phyloP scores from a whole-genome alignment of 1,140 invertebrate genomes.

The Choristoneura fumiferana region DNA sequence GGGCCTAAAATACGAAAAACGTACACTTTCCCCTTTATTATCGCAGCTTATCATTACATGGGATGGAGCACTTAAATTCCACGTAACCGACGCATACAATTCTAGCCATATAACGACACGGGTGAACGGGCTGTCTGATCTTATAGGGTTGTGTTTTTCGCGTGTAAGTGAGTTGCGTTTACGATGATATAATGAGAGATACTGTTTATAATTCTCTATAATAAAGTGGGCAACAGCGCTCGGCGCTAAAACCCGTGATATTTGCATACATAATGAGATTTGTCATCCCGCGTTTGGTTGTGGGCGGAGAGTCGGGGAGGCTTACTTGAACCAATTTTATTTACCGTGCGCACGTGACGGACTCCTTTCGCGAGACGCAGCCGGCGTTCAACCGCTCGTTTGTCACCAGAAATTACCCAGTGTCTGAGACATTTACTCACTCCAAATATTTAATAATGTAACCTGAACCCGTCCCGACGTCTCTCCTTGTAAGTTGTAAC shows the following conservation, averaged over 20 bases:
- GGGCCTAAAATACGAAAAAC: conserved; percentile 31
- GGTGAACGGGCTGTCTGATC: neutral
- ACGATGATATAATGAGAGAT: neutral
- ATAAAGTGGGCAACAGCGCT: conserved; percentile 9
- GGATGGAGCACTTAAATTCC: conserved; percentile 36
- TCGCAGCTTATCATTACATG: conserved; percentile 35
- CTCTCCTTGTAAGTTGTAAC: conserved; percentile 13
- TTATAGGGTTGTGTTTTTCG: neutral
- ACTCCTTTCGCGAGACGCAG: conserved; percentile 38
- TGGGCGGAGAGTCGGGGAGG: conserved; percentile 26
- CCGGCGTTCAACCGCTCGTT: conserved; percentile 51
- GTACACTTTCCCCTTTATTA: conserved; percentile 35
- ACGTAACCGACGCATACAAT: conserved; percentile 32
- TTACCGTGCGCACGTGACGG: conserved; percentile 53
- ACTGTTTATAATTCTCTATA: conserved; percentile 3
- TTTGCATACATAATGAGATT: conserved; percentile 49
- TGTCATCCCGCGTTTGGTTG: conserved; percentile 38
- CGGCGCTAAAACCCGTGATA: conserved; percentile 32
- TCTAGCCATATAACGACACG: conserved; percentile 3
- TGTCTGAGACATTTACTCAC: conserved; percentile 40
- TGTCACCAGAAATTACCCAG: conserved; percentile 52
- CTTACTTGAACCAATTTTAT: conserved; percentile 53
- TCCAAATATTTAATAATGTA: conserved; percentile 47
- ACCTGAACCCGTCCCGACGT: conserved; percentile 19
- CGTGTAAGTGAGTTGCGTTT: neutral